Evolutionary conservation across 2,113 vertebrate species (phyloP), one percentile per base, ranked within the genome.

Genomic region (Scartelaos histophorus): DNA sequence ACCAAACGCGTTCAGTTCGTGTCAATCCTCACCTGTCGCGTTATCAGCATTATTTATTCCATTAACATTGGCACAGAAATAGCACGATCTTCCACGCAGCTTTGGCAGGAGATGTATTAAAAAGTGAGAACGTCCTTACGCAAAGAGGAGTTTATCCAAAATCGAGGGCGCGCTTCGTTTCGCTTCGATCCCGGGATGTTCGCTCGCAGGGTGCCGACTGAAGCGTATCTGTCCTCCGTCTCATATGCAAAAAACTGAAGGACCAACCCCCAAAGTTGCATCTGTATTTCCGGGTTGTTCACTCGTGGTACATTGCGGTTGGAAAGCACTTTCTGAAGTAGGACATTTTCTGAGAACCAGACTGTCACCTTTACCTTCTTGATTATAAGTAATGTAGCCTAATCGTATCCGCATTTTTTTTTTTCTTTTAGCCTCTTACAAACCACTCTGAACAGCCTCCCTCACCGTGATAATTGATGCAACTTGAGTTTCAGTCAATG

Each of bases 201-300:
- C 62, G 35, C 70, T 74, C 69, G 81, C 66, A 54, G 45, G 64
- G 65, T 70, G 46, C 85, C 1, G 60, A 81, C 47, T 57, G 69
- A 58, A 76, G 74, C 21, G 6, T 67, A 13, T 17, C 73, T 80
- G 49, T 66, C 69, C 53, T 69, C 67, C 35, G 51, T 43, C 67
- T 56, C 49, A 47, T 64, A 73, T 60, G 12, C 43, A 13, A 34
- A 24, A 24, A 13, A 13, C 2, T 29, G 43, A 46, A 76, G 51
- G 71, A 74, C 78, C 78, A 74, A 38, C 77, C 85, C 76, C 35
- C 65, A n/a, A 24, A 56, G 62, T 68, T 58, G 5, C 80, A 13
- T 70, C 78, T 62, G 67, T 75, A 81, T 85, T 93, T 94, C 92
- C 92, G 91, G 90, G 93, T 93, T 87, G 81, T 35, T 79, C 57